Conservation (phyloP, 1,140 invertebrate species). For the Drosophila trapezifrons region DNA sequence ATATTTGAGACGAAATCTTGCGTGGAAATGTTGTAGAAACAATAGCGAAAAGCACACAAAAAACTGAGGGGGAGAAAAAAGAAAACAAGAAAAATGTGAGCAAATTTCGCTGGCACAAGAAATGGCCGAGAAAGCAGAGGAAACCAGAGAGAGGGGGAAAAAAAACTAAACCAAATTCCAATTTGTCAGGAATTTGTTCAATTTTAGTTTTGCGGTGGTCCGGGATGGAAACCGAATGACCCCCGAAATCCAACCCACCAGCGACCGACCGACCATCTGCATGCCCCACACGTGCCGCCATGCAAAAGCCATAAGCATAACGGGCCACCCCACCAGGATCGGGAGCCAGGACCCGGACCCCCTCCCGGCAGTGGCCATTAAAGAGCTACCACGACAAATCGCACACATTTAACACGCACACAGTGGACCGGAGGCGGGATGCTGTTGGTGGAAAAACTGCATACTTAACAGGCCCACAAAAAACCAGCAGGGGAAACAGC, state of each 20-base stretch:
- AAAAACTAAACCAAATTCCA: slow-evolving; percentile 82
- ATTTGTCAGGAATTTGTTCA: slow-evolving; percentile 84
- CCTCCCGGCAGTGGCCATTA: slow-evolving; percentile 63
- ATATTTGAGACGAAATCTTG: slow-evolving; percentile 80
- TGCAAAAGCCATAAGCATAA: slow-evolving; percentile 79
- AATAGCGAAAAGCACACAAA: slow-evolving; percentile 55
- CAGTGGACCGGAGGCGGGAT: slow-evolving; percentile 21
- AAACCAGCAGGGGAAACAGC: slow-evolving; percentile 66
- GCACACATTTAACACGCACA: slow-evolving; percentile 78
- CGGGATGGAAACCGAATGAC: slow-evolving; percentile 24
- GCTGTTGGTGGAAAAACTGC: slow-evolving; percentile 68
- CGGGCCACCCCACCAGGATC: slow-evolving; percentile 27
- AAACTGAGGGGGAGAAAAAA: slow-evolving; percentile 34
- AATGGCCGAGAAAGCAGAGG: slow-evolving; percentile 41
- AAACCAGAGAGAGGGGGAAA: slow-evolving; percentile 38
- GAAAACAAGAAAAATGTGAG: slow-evolving; percentile 75
- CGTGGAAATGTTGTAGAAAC: slow-evolving; percentile 73
- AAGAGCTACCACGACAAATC: slow-evolving; percentile 78
- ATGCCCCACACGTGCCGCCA: slow-evolving; percentile 76
- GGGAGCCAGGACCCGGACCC: not conserved
- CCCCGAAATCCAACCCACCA: slow-evolving; percentile 16
- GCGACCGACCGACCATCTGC: slow-evolving; percentile 48
- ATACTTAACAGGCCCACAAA: slow-evolving; percentile 77
- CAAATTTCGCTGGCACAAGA: slow-evolving; percentile 73
- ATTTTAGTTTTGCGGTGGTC: slow-evolving; percentile 77